Conservation (phyloP, 2,888 invertebrate genomes). For the Heliconius charithonia region DNA sequence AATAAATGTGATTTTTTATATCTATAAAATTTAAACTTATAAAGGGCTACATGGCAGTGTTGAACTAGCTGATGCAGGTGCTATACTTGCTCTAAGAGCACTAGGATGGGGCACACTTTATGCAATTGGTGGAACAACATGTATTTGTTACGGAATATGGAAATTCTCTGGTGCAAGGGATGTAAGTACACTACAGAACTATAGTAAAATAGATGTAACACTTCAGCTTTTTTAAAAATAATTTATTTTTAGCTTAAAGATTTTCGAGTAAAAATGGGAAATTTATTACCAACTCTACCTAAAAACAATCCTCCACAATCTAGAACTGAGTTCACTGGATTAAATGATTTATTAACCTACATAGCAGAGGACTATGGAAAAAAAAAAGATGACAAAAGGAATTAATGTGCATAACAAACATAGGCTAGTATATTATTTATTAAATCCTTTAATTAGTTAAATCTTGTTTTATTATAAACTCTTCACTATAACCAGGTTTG, state of each 20-base stretch:
- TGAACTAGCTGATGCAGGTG: conserved; percentile 90
- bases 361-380: conserved; percentile 84
- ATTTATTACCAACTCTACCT: conserved; percentile 88
- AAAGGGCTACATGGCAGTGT: conserved; percentile 83
- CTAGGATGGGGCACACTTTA: conserved; percentile 94
- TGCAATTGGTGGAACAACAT: conserved; percentile 92
- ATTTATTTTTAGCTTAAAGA: conserved; percentile 86
- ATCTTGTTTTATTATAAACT: conserved; percentile 94
- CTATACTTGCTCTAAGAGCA: conserved; percentile 91
- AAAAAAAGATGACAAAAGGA: conserved; percentile 47
- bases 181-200: conserved; percentile 80
- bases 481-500: conserved; percentile 87
- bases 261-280: conserved; percentile 91
- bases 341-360: conserved; percentile 93
- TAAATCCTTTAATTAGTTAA: conserved; percentile 68
- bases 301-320: conserved; percentile 91
- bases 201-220: neutral
- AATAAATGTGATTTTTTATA: neutral
- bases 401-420: conserved; percentile 13
- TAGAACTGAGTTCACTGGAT: conserved; percentile 92
- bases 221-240: neutral
- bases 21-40: conserved; percentile 29
- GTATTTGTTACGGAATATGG: conserved; percentile 93
- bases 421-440: conserved; percentile 35
- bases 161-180: conserved; percentile 93